Base-by-base conservation (phyloP, 2,797 vertebrate species). In the Channallabes apus region DNA sequence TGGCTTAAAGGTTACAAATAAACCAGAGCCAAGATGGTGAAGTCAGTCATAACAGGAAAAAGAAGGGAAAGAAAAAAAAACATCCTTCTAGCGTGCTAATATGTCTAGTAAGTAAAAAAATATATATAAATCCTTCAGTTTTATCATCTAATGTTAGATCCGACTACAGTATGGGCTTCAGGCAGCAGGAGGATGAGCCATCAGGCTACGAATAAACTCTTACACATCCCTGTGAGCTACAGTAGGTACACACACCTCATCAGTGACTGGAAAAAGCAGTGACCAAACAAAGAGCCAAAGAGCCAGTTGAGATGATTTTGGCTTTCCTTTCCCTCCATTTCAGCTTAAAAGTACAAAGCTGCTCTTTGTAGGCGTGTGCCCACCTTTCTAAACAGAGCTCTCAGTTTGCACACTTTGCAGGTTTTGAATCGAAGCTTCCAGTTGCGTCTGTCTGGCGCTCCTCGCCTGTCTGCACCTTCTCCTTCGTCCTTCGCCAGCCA, bases 401-500 rank as follows among this genome's bases (percentile, higher is more conserved):
- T 94, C 59, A 95, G 89, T 88, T 93, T 94, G 84, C 94, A 96
- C 62, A 94, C 85, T 88, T 88, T 95, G 84, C 94, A 94, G 32
- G 89, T 87, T 81, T 88, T 95, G 2, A 90, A 86, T 75, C 91
- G 92, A 15, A 82, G 65, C 65, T 90, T 89, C 86, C 80, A 90
- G 15, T 85, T 82, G 80, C 86, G 38, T 32, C 56, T 84, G 20
- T 85, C 32, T 2, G 86, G 65, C 8, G 78, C 87, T 35, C 24
- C 80, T 8, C 54, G 72, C 38, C 94, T 90, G 62, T 90, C 93
- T 51, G 93, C 94, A 1, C 91, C 91, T 0, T 93, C 92, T n/a
- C 92, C 93, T 17, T 90, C 91, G 17, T 92, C 90, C 32, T 91
- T 88, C 92, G 94, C 91, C 92, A 98, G 85, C 98, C 98, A 99